phyloP scores from a whole-genome alignment of 35 echinoderm and acorn worm species.

The Ophiothrix spiculata region DNA sequence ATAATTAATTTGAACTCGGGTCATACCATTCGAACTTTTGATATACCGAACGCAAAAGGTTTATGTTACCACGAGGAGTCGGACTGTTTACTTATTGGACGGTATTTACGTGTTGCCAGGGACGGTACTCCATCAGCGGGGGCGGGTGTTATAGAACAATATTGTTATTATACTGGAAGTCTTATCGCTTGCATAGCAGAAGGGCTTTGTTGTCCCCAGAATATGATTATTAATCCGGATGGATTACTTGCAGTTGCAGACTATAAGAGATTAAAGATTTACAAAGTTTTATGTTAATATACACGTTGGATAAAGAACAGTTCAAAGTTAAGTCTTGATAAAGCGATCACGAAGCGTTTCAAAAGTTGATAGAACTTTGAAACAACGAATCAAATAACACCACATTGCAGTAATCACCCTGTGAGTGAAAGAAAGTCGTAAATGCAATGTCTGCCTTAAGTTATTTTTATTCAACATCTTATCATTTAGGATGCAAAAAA shows the following conservation, averaged over 20 bases:
- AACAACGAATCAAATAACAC: no score
- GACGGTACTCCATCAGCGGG: background rate
- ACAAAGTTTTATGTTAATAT: background rate
- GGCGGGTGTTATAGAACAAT: background rate
- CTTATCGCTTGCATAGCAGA: background rate
- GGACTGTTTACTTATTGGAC: background rate
- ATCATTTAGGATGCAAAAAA: no score
- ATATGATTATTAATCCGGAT: background rate
- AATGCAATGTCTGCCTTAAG: no score
- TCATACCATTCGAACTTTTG: background rate
- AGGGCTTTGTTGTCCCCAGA: background rate
- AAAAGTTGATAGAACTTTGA: no score
- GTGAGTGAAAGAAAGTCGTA: no score
- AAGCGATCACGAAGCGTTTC: no score
- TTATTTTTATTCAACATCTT: no score
- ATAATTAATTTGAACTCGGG: background rate
- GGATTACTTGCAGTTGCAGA: background rate
- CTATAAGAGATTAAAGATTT: background rate
- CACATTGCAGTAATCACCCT: no score
- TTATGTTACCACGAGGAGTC: background rate
- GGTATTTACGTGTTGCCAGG: background rate
- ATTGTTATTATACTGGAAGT: background rate
- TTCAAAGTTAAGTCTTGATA: no score
- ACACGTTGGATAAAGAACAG: no score
- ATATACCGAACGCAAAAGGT: background rate